Percentiles rank a stretch among this genome's conserved stretches.
phyloP scores from a whole-genome alignment of 2,113 vertebrate genomes.

The Cygnus buccinator region DNA sequence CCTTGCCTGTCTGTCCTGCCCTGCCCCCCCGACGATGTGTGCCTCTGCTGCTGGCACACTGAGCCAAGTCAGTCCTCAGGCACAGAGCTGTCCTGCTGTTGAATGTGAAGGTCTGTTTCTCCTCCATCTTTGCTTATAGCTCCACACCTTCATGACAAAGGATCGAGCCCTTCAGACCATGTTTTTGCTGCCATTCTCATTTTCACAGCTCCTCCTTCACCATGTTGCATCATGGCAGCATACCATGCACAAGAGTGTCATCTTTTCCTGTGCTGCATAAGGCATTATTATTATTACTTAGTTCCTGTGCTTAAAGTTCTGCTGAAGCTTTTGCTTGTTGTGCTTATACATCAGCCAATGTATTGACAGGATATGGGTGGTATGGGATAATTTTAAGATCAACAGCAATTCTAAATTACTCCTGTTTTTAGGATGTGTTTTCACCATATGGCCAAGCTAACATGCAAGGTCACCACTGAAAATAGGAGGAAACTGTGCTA shows the following conservation, averaged over 20 bases:
- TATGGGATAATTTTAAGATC: not conserved
- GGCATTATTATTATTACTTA: not conserved
- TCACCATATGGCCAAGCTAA: not conserved
- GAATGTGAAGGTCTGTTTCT: not conserved
- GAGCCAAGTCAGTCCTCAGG: not conserved
- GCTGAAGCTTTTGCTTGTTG: not conserved
- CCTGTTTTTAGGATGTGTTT: not conserved
- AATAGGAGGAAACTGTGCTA: not conserved
- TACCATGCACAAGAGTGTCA: rapidly evolving
- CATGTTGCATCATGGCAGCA: not conserved
- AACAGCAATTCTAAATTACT: not conserved
- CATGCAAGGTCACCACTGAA: not conserved
- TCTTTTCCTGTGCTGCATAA: not conserved
- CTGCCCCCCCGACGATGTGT: not conserved
- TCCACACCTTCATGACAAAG: not conserved
- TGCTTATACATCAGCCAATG: not conserved
- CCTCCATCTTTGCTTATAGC: not conserved
- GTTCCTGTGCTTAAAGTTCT: not conserved
- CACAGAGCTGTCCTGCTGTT: not conserved
- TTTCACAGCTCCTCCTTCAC: not conserved
- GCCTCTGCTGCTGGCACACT: not conserved
- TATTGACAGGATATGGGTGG: not conserved
- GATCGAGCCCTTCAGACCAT: not conserved
- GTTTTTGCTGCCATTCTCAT: not conserved
- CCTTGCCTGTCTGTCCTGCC: rapidly evolving